Evolutionary conservation across 2,113 vertebrate species (phyloP).

Genomic region (Mixornis gularis): DNA sequence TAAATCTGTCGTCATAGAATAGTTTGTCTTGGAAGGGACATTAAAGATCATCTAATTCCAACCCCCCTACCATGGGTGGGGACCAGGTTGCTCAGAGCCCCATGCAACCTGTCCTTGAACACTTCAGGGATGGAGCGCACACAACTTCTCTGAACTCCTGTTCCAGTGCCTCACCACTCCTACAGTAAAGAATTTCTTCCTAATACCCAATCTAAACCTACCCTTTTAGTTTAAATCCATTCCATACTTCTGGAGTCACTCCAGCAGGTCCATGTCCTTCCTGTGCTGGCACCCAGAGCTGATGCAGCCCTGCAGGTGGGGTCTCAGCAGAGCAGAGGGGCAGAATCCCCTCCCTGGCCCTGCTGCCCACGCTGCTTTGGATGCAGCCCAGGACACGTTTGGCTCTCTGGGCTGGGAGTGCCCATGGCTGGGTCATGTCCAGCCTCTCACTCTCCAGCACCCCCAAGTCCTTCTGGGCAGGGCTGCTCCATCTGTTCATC

Average conservation of each 20-base stretch:
- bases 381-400: background rate
- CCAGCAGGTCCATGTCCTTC: background rate
- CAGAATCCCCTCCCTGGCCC: background rate
- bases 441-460: background rate
- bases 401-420: background rate
- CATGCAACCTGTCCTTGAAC: background rate
- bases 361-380: background rate
- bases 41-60: background rate
- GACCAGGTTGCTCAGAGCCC: background rate
- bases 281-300: background rate
- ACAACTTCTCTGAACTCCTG: background rate
- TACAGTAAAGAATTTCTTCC: background rate
- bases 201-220: background rate
- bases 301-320: background rate
- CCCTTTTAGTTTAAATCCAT: background rate
- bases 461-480: background rate
- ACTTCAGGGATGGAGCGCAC: background rate
- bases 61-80: background rate
- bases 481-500: background rate
- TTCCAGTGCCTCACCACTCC: background rate
- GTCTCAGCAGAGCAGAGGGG: background rate
- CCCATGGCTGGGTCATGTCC: background rate
- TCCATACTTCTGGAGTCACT: background rate
- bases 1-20: background rate
- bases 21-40: background rate